Evolutionary conservation across 2,797 vertebrate species (phyloP), one percentile per base, ranked within the genome.

Genomic region (Esox lucius): DNA sequence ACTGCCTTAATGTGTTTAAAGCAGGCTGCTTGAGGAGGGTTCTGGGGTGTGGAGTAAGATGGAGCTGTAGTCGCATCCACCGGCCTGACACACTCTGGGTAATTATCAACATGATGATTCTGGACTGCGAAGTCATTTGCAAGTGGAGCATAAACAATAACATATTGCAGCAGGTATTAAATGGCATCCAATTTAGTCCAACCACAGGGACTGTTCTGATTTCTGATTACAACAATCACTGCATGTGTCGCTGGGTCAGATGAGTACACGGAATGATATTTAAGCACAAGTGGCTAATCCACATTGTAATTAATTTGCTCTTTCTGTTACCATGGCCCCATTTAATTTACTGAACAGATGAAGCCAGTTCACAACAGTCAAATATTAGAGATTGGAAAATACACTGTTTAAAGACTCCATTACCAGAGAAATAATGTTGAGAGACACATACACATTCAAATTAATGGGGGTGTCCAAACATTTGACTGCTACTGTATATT

Each of bases 211-310:
- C 80, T 65, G 15, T 39, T 39, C 35, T 39, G 35, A 39, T 6
- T 68, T 75, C 88, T 93, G 91, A 93, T 93, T 92, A 91, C 85
- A 83, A 78, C 88, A 89, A 90, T 89, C 90, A 84, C 78, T 1
- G 72, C 78, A 68, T 80, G 81, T 79, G 78, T 87, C 83, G 81
- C 82, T 83, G 68, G 28, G 80, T 67, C 56, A 68, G 83, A 87
- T 84, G 78, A 87, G 85, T 84, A 70, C 78, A 83, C 89, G 81
- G 84, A 92, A 89, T 86, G 90, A 86, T 87, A 92, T 89, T 90
- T 88, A 93, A 92, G 86, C 86, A 83, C 78, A 83, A 77, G 83
- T 83, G 81, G 59, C 76, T 56, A 19, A 56, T 56, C 19, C 56
- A 19, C 51, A 56, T n/a, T 56, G n/a, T 56, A 56, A 56, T 39